Conservation (phyloP, 2,113 vertebrate genomes). For the Poecilia latipinna region DNA sequence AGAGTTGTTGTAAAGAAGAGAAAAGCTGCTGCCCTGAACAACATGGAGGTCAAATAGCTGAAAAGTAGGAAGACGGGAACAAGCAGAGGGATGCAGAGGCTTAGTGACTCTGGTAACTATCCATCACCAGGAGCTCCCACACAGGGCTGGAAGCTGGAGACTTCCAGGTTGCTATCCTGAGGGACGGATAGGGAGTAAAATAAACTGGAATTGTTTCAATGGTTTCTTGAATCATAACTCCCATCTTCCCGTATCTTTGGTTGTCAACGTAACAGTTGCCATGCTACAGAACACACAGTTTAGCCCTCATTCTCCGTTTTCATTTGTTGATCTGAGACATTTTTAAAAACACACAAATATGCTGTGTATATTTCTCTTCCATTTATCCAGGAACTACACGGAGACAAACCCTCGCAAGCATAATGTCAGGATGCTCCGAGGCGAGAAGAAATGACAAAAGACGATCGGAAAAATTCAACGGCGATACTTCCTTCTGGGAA, state of each 20-base stretch:
- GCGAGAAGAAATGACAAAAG: no score
- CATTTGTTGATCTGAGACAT: background rate
- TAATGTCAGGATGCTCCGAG: no score
- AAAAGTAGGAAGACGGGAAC: constrained; percentile 6
- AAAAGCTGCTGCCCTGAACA: constrained; percentile 26
- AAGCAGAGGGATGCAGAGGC: constrained; percentile 23
- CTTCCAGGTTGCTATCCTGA: background rate
- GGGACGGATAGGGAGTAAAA: background rate
- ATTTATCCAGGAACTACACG: no score
- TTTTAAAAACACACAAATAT: no score
- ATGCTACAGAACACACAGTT: constrained; percentile 37
- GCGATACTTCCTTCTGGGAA: no score
- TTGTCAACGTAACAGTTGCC: constrained; percentile 58
- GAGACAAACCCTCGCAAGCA: no score
- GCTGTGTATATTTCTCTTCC: no score
- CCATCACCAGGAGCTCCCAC: constrained; percentile 38
- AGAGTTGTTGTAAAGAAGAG: constrained; percentile 7
- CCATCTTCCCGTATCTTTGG: constrained; percentile 12
- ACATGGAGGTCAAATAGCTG: constrained; percentile 50
- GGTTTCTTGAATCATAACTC: constrained; percentile 27
- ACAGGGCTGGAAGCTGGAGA: background rate
- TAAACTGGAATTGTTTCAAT: background rate
- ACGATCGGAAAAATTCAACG: no score
- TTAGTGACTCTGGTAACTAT: constrained; percentile 67
- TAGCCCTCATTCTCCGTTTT: background rate